Evolutionary conservation across 2,797 vertebrate genomes (phyloP).

Genomic region (Sebastes trivittatus): DNA sequence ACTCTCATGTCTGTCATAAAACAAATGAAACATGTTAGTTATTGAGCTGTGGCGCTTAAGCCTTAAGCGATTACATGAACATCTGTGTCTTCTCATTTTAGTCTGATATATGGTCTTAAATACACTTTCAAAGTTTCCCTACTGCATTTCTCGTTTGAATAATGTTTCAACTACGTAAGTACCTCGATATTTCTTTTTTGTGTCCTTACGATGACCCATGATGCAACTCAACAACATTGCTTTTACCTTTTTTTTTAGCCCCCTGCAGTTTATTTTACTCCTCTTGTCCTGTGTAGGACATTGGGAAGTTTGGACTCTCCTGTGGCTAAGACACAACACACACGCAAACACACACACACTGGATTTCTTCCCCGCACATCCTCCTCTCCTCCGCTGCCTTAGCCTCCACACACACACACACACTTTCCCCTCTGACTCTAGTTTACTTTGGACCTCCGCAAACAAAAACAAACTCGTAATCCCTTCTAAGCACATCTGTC

Average conservation of each 20-base stretch:
- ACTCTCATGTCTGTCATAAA: neutral
- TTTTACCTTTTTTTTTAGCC: neutral
- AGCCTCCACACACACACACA: neutral
- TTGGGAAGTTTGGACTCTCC: neutral
- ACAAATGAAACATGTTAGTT: neutral
- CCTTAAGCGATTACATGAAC: neutral
- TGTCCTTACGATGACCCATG: neutral
- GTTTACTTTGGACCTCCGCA: neutral
- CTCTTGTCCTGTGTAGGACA: neutral
- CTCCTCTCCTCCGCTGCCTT: neutral
- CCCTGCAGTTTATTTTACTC: neutral
- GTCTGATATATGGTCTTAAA: neutral
- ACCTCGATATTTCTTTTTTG: neutral
- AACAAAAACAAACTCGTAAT: constrained; percentile 46
- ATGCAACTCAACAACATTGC: neutral
- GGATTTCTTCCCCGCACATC: constrained; percentile 5
- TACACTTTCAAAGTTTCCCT: neutral
- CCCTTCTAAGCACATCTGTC: constrained; percentile 48
- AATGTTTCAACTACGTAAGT: neutral
- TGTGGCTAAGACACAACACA: neutral
- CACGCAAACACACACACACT: neutral
- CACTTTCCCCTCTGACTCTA: constrained; percentile 1
- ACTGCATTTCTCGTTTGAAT: neutral
- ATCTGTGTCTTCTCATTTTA: neutral
- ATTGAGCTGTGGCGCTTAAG: neutral